phyloP scores from a whole-genome alignment of 2,113 vertebrate genomes.

The Atrichornis clamosus region DNA sequence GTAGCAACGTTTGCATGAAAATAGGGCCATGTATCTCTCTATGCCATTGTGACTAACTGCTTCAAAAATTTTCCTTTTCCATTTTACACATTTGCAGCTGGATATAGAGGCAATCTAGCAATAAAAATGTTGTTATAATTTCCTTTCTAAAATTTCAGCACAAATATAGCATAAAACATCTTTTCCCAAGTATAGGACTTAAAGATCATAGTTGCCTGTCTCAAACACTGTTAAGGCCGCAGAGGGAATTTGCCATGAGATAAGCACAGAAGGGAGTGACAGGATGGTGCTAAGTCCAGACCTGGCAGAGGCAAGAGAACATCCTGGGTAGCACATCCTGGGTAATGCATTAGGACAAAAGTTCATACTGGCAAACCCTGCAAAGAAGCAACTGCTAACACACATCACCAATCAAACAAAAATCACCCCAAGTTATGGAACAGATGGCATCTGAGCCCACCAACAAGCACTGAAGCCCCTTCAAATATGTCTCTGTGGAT shows the following conservation, averaged over 20 bases:
- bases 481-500: not conserved
- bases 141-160: not conserved
- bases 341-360: not conserved
- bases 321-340: not conserved
- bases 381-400: not conserved
- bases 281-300: not conserved
- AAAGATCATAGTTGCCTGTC: not conserved
- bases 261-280: not conserved
- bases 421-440: not conserved
- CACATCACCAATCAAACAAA: not conserved
- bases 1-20: not conserved
- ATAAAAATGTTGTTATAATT: not conserved
- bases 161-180: not conserved
- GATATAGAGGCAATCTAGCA: not conserved
- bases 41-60: not conserved
- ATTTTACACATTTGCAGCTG: not conserved
- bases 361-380: accelerated
- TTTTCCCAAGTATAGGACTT: not conserved
- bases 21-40: not conserved
- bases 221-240: not conserved
- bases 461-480: accelerated
- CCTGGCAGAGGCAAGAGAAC: not conserved
- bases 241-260: not conserved
- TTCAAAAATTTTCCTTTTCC: not conserved
- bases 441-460: not conserved